Evolutionary conservation across 2,797 vertebrate species (phyloP).

Genomic region (Trachops cirrhosus): DNA sequence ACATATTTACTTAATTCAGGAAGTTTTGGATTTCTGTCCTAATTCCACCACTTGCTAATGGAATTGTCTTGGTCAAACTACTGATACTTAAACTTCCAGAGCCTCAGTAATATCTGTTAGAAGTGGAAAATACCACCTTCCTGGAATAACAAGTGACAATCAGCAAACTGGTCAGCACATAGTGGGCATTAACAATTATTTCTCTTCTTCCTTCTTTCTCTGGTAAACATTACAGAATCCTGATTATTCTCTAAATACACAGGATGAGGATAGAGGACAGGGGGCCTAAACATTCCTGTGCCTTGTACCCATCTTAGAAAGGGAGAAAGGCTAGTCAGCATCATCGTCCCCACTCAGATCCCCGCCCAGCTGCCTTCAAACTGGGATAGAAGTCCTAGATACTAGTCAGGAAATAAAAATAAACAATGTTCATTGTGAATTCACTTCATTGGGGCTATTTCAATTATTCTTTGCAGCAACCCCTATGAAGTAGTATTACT

Average conservation of each 20-base stretch:
- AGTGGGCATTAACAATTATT: neutral
- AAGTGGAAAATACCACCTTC: neutral
- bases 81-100: neutral
- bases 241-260: neutral
- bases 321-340: neutral
- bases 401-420: neutral
- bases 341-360: rapidly evolving
- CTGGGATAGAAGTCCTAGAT: neutral
- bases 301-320: neutral
- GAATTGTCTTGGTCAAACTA: neutral
- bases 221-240: neutral
- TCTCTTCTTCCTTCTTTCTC: neutral
- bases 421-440: neutral
- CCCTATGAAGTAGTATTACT: neutral
- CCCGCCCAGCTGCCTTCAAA: neutral
- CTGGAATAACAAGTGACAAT: neutral
- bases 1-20: neutral
- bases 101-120: neutral
- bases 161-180: neutral
- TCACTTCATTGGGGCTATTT: neutral
- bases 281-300: neutral
- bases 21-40: neutral
- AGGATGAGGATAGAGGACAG: neutral
- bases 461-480: neutral
- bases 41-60: neutral